These are phyloP conservation scores for Trachelus troglodyta DNA, from an alignment of 2,888 invertebrate species.

Conservation along the genomic window DNA sequence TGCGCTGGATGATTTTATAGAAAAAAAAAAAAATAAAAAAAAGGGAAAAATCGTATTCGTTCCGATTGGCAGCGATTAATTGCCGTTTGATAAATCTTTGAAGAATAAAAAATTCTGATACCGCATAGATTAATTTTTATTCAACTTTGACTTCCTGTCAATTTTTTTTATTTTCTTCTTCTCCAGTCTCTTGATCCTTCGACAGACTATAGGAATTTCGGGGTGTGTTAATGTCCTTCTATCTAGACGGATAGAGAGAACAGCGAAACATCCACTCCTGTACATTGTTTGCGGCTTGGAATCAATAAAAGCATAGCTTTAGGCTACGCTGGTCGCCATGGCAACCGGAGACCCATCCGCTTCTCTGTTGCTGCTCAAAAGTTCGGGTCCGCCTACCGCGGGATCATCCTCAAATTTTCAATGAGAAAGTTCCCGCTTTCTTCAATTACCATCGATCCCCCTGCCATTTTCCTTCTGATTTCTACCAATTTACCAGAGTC, in stretches of 20 bases:
- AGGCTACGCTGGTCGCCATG: constrained; percentile 64
- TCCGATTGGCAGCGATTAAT: neutral
- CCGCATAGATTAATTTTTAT: too few species aligned
- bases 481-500: constrained; percentile 7
- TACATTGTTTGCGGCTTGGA: constrained; percentile 66
- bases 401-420: constrained; percentile 50
- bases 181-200: neutral
- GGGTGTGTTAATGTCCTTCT: constrained; percentile 50
- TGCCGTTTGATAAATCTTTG: neutral
- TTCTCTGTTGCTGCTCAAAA: constrained; percentile 47
- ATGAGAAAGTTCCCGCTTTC: constrained; percentile 8
- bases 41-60: neutral
- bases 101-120: neutral
- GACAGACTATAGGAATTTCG: constrained; percentile 41
- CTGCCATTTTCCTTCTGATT: constrained; percentile 4
- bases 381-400: constrained; percentile 47
- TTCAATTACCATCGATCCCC: neutral
- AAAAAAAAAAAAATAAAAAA: neutral
- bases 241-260: constrained; percentile 56
- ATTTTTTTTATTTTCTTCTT: neutral
- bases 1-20: neutral
- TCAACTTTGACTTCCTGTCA: neutral
- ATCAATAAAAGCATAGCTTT: constrained; percentile 67
- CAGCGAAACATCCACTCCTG: constrained; percentile 65
- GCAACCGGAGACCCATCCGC: constrained; percentile 60